Percentiles rank a stretch among this genome's conserved stretches.
phyloP scores from a whole-genome alignment of 2,113 vertebrate species.

The Micronycteris hirsuta region DNA sequence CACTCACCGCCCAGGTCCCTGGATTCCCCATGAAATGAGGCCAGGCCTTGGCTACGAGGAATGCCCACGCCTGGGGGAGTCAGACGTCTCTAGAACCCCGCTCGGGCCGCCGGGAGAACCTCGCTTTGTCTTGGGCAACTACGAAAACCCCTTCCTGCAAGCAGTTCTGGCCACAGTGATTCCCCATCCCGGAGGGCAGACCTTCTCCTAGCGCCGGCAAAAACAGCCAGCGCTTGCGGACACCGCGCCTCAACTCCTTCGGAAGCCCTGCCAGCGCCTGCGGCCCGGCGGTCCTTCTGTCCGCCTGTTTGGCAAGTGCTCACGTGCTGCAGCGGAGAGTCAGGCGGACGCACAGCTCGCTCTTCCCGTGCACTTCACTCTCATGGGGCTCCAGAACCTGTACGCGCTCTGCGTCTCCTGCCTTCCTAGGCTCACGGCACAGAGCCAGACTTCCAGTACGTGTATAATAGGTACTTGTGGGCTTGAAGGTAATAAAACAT shows the following conservation, averaged over 20 bases:
- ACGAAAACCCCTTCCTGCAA: accelerated
- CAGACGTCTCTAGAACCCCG: background rate
- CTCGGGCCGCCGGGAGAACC: background rate
- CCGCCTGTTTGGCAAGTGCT: accelerated
- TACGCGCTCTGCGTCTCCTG: background rate
- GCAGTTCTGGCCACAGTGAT: background rate
- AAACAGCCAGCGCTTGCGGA: background rate
- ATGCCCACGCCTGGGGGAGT: accelerated
- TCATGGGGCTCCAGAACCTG: background rate
- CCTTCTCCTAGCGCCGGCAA: accelerated
- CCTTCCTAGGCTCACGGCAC: background rate
- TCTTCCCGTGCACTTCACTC: background rate
- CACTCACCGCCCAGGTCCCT: background rate
- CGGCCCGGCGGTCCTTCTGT: background rate
- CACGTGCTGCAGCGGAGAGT: accelerated
- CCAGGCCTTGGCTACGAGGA: background rate
- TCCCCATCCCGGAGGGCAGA: accelerated
- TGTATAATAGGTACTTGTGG: background rate
- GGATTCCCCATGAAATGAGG: background rate
- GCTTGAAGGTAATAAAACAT: slow-evolving; percentile 2
- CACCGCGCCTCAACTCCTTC: background rate
- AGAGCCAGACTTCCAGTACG: background rate
- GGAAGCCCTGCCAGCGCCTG: background rate
- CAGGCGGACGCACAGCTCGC: background rate
- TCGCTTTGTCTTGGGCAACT: background rate